These are phyloP conservation scores for Ammospiza nelsoni DNA, from an alignment of 2,113 vertebrate species.

Conservation along the genomic window DNA sequence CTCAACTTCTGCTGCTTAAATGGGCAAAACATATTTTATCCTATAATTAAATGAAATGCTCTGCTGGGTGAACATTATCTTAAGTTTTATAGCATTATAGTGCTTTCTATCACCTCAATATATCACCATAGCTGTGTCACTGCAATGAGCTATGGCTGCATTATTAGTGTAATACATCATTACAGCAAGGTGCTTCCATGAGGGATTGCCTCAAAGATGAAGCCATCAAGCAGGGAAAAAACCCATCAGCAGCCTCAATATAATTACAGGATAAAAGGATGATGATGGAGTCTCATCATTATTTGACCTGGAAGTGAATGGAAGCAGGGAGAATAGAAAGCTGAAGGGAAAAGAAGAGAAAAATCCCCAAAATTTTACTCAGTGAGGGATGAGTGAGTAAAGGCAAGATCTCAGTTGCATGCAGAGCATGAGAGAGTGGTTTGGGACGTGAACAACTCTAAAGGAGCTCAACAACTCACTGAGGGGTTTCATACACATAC, in stretches of 20 bases:
- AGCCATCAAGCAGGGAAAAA: conserved; percentile 64
- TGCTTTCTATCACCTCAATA: conserved; percentile 24
- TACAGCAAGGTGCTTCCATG: conserved; percentile 57
- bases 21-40: conserved; percentile 42
- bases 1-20: conserved; percentile 11
- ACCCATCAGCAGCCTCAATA: conserved; percentile 37
- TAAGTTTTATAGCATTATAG: conserved; percentile 28
- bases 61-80: conserved; percentile 28
- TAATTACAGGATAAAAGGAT: conserved; percentile 67
- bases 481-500: not conserved
- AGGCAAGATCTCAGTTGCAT: not conserved
- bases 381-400: not conserved
- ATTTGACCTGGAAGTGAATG: conserved; percentile 25
- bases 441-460: not conserved
- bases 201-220: conserved; percentile 62
- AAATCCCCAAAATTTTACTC: not conserved
- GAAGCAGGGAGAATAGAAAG: not conserved
- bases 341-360: not conserved
- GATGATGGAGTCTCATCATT: conserved; percentile 7
- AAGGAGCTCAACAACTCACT: not conserved
- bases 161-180: conserved; percentile 73
- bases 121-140: conserved; percentile 22
- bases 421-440: not conserved
- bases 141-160: not conserved
- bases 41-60: conserved; percentile 55